Conservation (phyloP, 2,113 vertebrate species). For the Phalacrocorax brasilianus region DNA sequence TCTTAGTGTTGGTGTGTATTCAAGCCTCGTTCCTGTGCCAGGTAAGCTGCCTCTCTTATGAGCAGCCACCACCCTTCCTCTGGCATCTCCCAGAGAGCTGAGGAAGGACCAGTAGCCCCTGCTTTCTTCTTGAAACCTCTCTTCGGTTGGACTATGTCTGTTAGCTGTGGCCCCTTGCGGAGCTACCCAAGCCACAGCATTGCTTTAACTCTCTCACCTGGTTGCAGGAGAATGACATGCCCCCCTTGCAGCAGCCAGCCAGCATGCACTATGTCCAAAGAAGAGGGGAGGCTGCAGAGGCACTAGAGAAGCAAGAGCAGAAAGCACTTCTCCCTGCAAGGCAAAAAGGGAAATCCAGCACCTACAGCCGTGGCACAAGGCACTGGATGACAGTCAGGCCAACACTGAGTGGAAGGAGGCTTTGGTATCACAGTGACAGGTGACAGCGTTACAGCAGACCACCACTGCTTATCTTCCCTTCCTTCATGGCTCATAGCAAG, state of each 20-base stretch:
- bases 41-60: neutral
- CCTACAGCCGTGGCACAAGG: neutral
- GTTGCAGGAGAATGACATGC: neutral
- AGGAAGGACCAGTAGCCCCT: neutral
- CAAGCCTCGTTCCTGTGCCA: neutral
- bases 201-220: neutral
- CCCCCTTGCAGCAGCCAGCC: neutral
- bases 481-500: neutral
- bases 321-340: neutral
- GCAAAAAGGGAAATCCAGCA: neutral
- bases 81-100: neutral
- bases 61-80: neutral
- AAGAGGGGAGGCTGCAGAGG: neutral
- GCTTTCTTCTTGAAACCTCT: neutral
- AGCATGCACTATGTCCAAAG: neutral
- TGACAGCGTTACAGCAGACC: neutral
- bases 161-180: neutral
- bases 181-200: neutral
- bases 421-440: neutral
- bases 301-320: neutral
- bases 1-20: neutral
- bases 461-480: neutral
- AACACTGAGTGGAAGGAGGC: neutral
- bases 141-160: neutral
- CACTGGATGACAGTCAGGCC: neutral